phyloP scores from a whole-genome alignment of 2,888 invertebrate genomes.

The Galeopsomyia nigrocyanea region DNA sequence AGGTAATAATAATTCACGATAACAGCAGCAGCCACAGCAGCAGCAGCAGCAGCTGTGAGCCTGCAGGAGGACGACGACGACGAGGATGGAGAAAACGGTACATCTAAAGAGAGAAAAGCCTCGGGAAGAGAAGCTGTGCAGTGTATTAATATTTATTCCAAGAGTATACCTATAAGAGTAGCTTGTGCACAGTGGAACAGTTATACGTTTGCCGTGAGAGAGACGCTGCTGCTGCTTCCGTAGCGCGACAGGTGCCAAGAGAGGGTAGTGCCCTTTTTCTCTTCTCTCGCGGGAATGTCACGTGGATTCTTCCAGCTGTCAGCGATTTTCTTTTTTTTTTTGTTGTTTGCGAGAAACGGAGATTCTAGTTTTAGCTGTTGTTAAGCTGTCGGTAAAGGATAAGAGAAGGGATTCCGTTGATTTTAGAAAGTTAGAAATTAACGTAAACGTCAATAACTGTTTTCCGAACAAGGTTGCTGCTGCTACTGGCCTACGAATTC shows the following conservation, averaged over 20 bases:
- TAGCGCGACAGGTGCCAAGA: conserved; percentile 7
- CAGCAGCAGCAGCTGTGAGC: neutral
- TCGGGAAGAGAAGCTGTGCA: neutral
- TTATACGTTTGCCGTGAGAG: conserved; percentile 6
- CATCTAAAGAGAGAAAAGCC: neutral
- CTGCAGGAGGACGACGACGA: no score
- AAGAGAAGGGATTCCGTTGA: no score
- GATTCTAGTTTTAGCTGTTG: no score
- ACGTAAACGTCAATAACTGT: no score
- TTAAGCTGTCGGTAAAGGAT: no score
- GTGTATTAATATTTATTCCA: conserved; percentile 31
- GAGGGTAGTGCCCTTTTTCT: conserved; percentile 16
- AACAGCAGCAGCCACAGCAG: no score
- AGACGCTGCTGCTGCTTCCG: neutral
- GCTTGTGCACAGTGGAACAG: conserved; percentile 18
- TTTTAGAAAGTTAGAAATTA: no score
- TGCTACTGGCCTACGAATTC: no score
- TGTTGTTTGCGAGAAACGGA: no score
- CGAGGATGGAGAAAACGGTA: conserved; percentile 35
- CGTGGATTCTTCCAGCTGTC: neutral
- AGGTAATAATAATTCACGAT: neutral
- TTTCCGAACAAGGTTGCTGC: no score
- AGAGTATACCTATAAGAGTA: no score
- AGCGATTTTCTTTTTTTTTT: no score
- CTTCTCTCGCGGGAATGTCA: neutral